Base-by-base conservation (phyloP, 1,140 invertebrate genomes). In the Pollicipes pollicipes region DNA sequence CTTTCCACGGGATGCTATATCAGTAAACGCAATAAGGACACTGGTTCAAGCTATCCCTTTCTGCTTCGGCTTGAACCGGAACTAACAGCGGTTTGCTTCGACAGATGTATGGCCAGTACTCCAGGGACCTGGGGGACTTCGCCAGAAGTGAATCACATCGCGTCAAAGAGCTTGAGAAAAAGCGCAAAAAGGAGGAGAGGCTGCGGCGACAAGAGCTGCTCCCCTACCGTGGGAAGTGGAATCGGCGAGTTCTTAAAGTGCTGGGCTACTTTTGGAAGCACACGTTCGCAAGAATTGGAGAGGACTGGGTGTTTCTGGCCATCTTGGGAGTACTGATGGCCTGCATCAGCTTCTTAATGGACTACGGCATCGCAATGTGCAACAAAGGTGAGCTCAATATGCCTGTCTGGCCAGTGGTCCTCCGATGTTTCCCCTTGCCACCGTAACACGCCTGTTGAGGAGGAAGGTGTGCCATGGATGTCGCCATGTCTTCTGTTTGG, bases 71-170 rank as follows among this genome's bases (percentile, higher is more conserved):
- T n/a, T n/a, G n/a, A n/a, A n/a, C n/a, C n/a, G n/a, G n/a, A n/a
- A n/a, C n/a, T n/a, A n/a, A n/a, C n/a, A n/a, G n/a, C n/a, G n/a
- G n/a, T n/a, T n/a, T n/a, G n/a, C n/a, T n/a, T n/a, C n/a, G n/a
- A n/a, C 83, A 96, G 93, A 95, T 97, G 90, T 97, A 96, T 90
- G 95, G 95, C 81, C 90, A 91, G 77, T 97, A 97, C 80, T 93
- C 90, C 77, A 89, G 90, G 82, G 92, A 95, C 81, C 83, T 97
- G 75, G 92, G 91, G 79, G 89, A 93, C 83, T 96, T 89, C 80
- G 93, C 93, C 63, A 89, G 89, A 83, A 87, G 90, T 81, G 91
- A 96, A 83, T 91, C 91, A 63, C 85, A 88, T 76, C 86, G 88
- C 81, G 82, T 91, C 68, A 87, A 88, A 73, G 82, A 83, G 76